Base-by-base conservation (phyloP, 1,140 invertebrate species). In the Drosophila nigromelanica region DNA sequence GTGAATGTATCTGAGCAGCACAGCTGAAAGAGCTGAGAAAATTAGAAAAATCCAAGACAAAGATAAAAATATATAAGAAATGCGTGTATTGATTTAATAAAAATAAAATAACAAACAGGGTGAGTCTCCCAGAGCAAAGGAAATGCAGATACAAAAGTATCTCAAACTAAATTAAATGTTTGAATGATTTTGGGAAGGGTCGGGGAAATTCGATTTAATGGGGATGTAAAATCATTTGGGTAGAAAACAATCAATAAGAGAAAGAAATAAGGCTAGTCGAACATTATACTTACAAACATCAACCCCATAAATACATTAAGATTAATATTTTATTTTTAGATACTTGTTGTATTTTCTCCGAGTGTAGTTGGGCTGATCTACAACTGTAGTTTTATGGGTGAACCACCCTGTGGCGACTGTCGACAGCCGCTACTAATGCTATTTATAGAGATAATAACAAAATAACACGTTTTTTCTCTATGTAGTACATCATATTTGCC, bases 41-140 rank as follows among this genome's bases (percentile, higher is more conserved):
- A 82, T 87, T 73, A 66, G 83, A 62, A 52, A 66, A 69, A 63
- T 70, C 73, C 72, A 78, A 89, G 82, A 87, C 72, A 82, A 79
- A 87, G 80, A 87, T 82, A 87, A 68, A 87, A 89, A 86, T 73
- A 89, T 89, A 76, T 78, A 89, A 73, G 79, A 77, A 87, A 87
- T 87, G 79, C 77, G 79, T 73, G 74, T 79, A 87, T 87, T 87
- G 83, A 87, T 87, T 87, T 87, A 89, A 87, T 87, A 87, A 89
- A 82, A 89, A 83, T 76, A 73, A 83, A 70, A 78, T 66, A 66
- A 61, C 67, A 78, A 69, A 87, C 71, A 78, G 73, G 78, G 80
- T 80, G 81, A 47, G 18, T 27, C 27, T 37, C 18, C 15, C 14
- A 18, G 14, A 39, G 30, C 30, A 15, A 47, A 45, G 40, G 8